A percentile compares a stretch with the other conserved stretches of the same genome.
Evolutionary conservation across 2,888 invertebrate species (phyloP).

Genomic region (Drosophila melanosoma): DNA sequence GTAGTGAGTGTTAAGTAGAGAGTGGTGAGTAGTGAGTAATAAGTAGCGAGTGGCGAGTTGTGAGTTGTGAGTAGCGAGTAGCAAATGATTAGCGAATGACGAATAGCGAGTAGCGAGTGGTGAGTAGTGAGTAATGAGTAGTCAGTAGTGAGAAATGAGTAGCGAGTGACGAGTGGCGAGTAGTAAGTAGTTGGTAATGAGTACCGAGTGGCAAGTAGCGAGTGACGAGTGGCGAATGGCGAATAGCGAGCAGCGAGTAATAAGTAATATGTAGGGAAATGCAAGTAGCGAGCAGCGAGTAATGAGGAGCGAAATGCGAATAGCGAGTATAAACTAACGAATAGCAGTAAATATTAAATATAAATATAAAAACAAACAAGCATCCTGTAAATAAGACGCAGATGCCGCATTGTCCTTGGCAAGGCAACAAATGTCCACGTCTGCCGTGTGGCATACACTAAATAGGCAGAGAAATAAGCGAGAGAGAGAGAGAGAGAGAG

Average conservation of each 20-base stretch:
- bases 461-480: neutral
- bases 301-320: neutral
- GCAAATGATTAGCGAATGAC: neutral
- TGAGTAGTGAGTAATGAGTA: neutral
- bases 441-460: neutral
- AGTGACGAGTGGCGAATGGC: no score
- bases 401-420: conserved; percentile 39
- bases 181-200: neutral
- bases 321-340: neutral
- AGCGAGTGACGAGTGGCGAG: no score
- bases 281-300: neutral
- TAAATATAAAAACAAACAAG: conserved; percentile 15
- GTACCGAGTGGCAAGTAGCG: neutral
- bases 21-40: no score
- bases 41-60: no score
- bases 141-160: no score
- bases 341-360: neutral
- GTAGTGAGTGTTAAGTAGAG: neutral
- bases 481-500: neutral
- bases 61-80: neutral
- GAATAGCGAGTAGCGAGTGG: neutral
- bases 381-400: conserved; percentile 37
- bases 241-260: neutral
- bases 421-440: conserved; percentile 1
- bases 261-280: neutral